A percentile compares a stretch with the other conserved stretches of the same genome.
Evolutionary conservation across 1,140 invertebrate species (phyloP).

Genomic region (Brachionus plicatilis): DNA sequence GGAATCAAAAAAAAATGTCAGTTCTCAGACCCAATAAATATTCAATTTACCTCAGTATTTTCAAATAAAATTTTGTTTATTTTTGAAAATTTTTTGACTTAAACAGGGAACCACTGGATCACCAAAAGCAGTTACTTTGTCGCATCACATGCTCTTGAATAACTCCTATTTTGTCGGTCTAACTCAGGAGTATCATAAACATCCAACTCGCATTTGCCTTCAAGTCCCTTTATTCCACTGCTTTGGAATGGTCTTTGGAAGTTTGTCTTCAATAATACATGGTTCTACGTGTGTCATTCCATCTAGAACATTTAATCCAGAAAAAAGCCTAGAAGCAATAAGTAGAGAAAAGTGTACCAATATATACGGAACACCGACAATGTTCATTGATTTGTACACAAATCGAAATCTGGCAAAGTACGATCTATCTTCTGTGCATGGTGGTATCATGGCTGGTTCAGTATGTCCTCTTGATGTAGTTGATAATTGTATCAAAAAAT

Average conservation of each 20-base stretch:
- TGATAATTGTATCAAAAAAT: slow-evolving; percentile 4
- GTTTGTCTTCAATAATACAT: slow-evolving; percentile 62
- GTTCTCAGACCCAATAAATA: slow-evolving; percentile 66
- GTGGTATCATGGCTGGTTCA: slow-evolving; percentile 16
- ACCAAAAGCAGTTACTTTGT: slow-evolving; percentile 78
- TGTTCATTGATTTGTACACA: slow-evolving; percentile 80
- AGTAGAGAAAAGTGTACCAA: slow-evolving; percentile 54
- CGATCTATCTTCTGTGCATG: slow-evolving; percentile 51
- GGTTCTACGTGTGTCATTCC: slow-evolving; percentile 34
- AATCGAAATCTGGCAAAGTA: slow-evolving; percentile 51
- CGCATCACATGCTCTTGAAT: slow-evolving; percentile 77
- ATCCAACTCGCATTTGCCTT: slow-evolving; percentile 61
- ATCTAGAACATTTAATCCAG: not conserved
- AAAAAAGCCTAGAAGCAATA: not conserved
- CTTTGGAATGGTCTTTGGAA: slow-evolving; percentile 71
- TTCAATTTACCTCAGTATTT: slow-evolving; percentile 75
- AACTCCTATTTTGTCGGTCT: slow-evolving; percentile 68
- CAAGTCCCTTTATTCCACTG: slow-evolving; percentile 89
- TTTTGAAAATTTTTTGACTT: not conserved
- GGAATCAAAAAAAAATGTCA: slow-evolving; percentile 59
- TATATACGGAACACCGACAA: slow-evolving; percentile 78
- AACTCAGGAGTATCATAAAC: slow-evolving; percentile 59
- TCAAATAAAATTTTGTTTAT: not conserved
- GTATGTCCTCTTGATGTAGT: not conserved
- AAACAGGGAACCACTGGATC: slow-evolving; percentile 67